Conservation (phyloP, 2,113 vertebrate species). For the western clawed frog (Xenopus tropicalis) region DNA sequence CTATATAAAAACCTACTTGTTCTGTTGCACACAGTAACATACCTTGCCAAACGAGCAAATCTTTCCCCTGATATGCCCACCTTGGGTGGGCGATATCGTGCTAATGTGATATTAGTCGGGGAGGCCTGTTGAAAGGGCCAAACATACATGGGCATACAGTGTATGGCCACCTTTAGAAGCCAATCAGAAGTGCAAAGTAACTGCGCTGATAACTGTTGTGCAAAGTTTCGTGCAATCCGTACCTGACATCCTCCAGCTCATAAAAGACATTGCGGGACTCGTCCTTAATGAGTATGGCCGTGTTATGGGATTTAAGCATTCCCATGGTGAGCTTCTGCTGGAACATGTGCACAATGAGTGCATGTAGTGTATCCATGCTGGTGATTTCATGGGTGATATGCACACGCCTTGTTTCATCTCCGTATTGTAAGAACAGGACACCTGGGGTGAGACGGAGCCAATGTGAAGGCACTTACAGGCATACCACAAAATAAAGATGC, state of each 20-base stretch:
- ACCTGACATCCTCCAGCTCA: conserved; percentile 92
- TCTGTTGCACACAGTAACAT: too few relatives aligned
- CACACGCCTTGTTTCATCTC: conserved; percentile 92
- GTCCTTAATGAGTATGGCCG: conserved; percentile 97
- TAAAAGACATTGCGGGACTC: conserved; percentile 97
- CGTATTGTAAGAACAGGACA: conserved; percentile 95
- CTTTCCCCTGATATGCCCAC: too few relatives aligned
- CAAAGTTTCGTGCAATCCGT: conserved; percentile 19
- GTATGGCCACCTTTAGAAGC: too few relatives aligned
- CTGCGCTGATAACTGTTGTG: too few relatives aligned
- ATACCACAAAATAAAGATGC: too few relatives aligned
- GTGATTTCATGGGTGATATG: conserved; percentile 98
- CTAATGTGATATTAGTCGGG: too few relatives aligned
- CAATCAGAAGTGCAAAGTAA: too few relatives aligned
- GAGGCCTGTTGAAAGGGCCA: too few relatives aligned
- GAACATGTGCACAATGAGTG: conserved; percentile 98
- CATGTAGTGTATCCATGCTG: conserved; percentile 96
- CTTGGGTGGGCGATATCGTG: too few relatives aligned
- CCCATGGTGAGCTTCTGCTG: conserved; percentile 97
- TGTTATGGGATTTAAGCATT: conserved; percentile 97
- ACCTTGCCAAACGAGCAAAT: too few relatives aligned
- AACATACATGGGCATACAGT: too few relatives aligned
- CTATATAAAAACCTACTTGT: too few relatives aligned
- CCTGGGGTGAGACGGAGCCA: conserved; percentile 61
- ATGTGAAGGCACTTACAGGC: neutral